These are phyloP conservation scores for Rhopilema esculentum DNA, from an alignment of 30 jellyfish, hydroid and myxozoan genomes.

Conservation along the genomic window DNA sequence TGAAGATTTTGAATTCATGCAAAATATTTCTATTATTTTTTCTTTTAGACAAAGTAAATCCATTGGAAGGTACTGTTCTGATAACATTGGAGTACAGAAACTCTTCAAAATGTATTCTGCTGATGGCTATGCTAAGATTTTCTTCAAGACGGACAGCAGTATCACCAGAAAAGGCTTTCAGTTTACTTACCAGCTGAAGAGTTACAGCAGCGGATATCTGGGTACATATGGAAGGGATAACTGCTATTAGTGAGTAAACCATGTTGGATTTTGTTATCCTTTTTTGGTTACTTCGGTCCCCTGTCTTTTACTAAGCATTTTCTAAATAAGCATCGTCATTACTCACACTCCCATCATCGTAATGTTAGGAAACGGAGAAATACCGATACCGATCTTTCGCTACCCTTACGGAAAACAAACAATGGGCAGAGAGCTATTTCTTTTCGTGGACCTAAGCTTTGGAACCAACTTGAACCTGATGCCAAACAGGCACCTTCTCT, in stretches of 20 bases:
- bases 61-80: constrained; percentile 37
- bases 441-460: no score
- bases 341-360: no score
- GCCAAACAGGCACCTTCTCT: no score
- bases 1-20: not conserved
- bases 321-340: no score
- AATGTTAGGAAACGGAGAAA: no score
- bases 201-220: not conserved
- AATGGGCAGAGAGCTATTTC: no score
- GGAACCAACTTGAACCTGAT: no score
- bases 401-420: no score
- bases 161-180: not conserved
- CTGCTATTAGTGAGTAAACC: constrained; percentile 6
- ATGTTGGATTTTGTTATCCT: no score
- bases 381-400: no score
- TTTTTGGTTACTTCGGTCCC: no score
- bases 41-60: not conserved
- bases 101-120: constrained; percentile 23
- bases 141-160: constrained; percentile 1
- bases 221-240: not conserved
- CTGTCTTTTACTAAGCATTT: no score
- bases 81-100: not conserved
- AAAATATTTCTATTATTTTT: not conserved
- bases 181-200: constrained; percentile 8
- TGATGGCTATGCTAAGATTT: constrained; percentile 20